These are phyloP conservation scores for Drosophila repletoides DNA, from an alignment of 1,140 invertebrate species.

Conservation along the genomic window DNA sequence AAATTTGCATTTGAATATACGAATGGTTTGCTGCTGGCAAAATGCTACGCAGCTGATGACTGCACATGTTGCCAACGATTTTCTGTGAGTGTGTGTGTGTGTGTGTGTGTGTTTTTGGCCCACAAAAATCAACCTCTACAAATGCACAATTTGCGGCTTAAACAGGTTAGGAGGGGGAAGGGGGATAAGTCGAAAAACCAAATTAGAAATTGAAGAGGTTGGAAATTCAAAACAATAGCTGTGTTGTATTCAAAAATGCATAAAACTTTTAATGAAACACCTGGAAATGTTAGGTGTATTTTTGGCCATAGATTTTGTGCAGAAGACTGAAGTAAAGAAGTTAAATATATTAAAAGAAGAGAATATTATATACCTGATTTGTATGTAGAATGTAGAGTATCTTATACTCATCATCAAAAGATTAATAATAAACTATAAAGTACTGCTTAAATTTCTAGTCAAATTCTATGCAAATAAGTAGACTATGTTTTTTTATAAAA, in stretches of 20 bases:
- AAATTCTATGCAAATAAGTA: no score
- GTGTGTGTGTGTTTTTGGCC: slow-evolving; percentile 16
- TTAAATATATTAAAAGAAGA: no score
- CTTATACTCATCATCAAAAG: no score
- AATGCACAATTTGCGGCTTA: slow-evolving; percentile 4
- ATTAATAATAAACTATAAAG: no score
- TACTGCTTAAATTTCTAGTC: no score
- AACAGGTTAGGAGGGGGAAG: neutral
- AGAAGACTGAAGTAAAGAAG: no score
- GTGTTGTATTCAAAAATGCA: neutral
- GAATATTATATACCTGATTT: no score
- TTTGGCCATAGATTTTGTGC: no score
- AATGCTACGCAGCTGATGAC: slow-evolving; percentile 42
- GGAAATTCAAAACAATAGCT: slow-evolving; percentile 22
- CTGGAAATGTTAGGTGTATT: slow-evolving; percentile 10
- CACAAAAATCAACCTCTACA: neutral
- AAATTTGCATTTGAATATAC: slow-evolving; percentile 72
- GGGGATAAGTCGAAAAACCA: no score
- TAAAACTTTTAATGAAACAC: slow-evolving; percentile 22
- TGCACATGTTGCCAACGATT: slow-evolving; percentile 68
- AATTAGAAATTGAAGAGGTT: slow-evolving; percentile 46
- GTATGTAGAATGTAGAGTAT: no score
- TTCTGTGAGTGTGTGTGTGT: no score
- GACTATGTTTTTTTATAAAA: no score
- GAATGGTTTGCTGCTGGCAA: slow-evolving; percentile 43